Evolutionary conservation across 2,888 invertebrate genomes (phyloP), one percentile per base, ranked within the genome.

Genomic region (Eupithecia abbreviata): DNA sequence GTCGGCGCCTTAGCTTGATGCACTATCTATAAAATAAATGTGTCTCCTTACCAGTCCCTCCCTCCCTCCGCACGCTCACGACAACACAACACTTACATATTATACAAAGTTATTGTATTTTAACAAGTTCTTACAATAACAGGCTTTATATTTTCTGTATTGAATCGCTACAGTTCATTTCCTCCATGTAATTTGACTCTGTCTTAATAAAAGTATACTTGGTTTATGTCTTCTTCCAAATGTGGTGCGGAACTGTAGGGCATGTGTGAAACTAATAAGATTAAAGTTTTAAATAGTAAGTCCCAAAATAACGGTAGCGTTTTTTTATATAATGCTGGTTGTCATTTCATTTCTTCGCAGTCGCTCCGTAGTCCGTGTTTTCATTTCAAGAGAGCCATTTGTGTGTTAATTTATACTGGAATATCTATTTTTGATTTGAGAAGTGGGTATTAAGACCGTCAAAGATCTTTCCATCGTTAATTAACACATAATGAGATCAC

Each of bases 21-120:
- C 85, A 82, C 83, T 88, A 88, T 89, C 88, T 86, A 80, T 85
- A 81, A 83, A 85, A 87, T 88, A 84, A 86, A 87, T 87, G 84
- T 87, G 85, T 86, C 85, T 86, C 78, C 71, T 42, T 73, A 62
- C 71, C 73, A 58, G 58, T 30, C 62, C 30, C 43, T 62, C 76
- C 76, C 77, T 72, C 72, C 74, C 55, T 68, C 72, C 72, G 42
- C 77, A 72, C 72, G 62, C 69, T 70, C 42, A 58, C 74, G 74
- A 72, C 72, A 70, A 70, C 9, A 45, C 45, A 65, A 65, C 41
- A 15, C 7, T 49, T 49, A 18, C 71, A 18, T 71, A 43, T 62
- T 71, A 13, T 42, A n/a, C 42, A 42, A 45, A 68, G 68, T 68
- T 67, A 68, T 68, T 68, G 68, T 68, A n/a, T 68, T 47, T 12